These are phyloP conservation scores for Hyphantria cunea DNA, from an alignment of 1,140 invertebrate genomes.

Conservation along the genomic window DNA sequence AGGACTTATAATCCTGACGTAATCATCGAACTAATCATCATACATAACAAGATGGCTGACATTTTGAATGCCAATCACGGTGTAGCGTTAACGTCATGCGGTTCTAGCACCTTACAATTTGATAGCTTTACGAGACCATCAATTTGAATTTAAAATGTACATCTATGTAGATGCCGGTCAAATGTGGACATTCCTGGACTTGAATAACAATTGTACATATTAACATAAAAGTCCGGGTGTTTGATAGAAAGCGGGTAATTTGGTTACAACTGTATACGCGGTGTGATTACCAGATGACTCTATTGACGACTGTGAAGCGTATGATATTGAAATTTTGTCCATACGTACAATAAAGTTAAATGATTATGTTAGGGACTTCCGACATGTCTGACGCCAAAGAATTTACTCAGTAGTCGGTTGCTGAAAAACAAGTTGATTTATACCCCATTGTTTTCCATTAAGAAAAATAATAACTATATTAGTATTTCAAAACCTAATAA, in stretches of 20 bases:
- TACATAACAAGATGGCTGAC: constrained; percentile 64
- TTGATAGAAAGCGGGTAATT: constrained; percentile 79
- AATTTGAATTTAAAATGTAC: constrained; percentile 77
- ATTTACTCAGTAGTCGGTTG: constrained; percentile 12
- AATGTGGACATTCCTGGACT: constrained; percentile 65
- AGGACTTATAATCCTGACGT: constrained; percentile 47
- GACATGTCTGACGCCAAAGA: constrained; percentile 37
- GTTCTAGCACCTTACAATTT: constrained; percentile 62
- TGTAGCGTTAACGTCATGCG: constrained; percentile 44
- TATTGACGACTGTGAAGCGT: constrained; percentile 49
- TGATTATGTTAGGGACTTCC: constrained; percentile 64
- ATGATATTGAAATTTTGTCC: constrained; percentile 58
- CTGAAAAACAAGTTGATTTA: constrained; percentile 28
- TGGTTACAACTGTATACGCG: constrained; percentile 69
- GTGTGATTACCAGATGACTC: constrained; percentile 54
- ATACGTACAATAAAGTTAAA: constrained; percentile 61
- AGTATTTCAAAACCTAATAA: background rate
- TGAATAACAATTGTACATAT: constrained; percentile 73
- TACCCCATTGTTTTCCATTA: constrained; percentile 16
- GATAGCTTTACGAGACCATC: constrained; percentile 77
- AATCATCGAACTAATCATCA: constrained; percentile 49
- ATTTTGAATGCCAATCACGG: constrained; percentile 68
- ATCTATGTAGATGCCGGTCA: constrained; percentile 75
- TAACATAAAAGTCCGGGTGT: constrained; percentile 77
- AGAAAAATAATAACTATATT: constrained; percentile 9